These are phyloP conservation scores for Carpatolechia fugitivella DNA, from an alignment of 2,888 invertebrate genomes.

Conservation along the genomic window DNA sequence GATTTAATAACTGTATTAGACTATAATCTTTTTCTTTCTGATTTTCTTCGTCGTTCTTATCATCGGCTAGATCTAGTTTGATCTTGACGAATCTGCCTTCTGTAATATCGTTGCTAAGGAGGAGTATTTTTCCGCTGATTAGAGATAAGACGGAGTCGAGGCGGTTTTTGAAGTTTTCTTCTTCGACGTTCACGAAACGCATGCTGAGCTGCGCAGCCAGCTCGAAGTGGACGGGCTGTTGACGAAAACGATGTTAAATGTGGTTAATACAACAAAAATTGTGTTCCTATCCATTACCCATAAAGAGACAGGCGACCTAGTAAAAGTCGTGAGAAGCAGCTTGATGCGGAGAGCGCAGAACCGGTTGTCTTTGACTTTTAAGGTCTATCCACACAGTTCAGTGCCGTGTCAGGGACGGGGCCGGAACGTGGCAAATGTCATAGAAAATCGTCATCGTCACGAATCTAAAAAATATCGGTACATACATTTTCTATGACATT, in stretches of 20 bases:
- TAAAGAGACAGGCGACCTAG: no score
- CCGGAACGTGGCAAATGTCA: no score
- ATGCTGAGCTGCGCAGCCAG: conserved; percentile 89
- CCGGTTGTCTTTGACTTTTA: no score
- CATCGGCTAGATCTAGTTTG: conserved; percentile 55
- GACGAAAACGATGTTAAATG: conserved; percentile 21
- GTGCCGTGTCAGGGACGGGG: no score
- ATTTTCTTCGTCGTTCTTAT: conserved; percentile 75
- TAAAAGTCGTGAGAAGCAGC: no score
- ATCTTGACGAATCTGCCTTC: conserved; percentile 81
- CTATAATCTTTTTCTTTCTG: conserved; percentile 85
- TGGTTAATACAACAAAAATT: background rate
- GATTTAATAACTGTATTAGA: conserved; percentile 85
- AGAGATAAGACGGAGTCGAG: conserved; percentile 81
- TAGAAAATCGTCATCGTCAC: no score
- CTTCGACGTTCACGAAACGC: conserved; percentile 88
- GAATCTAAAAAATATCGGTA: no score
- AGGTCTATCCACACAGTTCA: no score
- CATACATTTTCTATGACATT: no score
- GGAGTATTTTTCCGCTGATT: conserved; percentile 73
- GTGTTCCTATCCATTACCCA: no score
- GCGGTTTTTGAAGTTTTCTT: conserved; percentile 83
- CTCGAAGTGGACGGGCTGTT: conserved; percentile 83
- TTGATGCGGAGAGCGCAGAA: no score
- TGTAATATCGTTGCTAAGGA: conserved; percentile 64